A percentile compares a stretch with the other conserved stretches of the same genome.
Conservation (phyloP, 2,888 invertebrate genomes). For the Leptopilina syphax region DNA sequence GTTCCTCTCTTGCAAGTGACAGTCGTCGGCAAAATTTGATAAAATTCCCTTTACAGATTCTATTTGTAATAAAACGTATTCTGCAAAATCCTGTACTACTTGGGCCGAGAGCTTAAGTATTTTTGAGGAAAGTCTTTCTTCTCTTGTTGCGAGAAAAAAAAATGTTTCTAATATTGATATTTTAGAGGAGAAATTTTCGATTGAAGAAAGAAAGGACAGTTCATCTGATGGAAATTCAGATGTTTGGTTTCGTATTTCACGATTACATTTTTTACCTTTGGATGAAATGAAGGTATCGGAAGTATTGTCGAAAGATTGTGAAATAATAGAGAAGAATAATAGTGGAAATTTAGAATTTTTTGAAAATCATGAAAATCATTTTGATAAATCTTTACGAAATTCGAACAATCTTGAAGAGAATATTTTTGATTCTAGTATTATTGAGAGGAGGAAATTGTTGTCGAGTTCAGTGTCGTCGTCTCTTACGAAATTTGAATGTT, state of each 20-base stretch:
- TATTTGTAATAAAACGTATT: conserved; percentile 17
- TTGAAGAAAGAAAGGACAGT: neutral
- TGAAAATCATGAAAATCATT: conserved; percentile 2
- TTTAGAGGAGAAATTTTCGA: neutral
- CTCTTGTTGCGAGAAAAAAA: neutral
- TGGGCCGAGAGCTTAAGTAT: conserved; percentile 3
- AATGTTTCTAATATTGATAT: no score
- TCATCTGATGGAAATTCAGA: neutral
- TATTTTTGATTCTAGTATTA: neutral
- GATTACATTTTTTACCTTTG: conserved; percentile 16
- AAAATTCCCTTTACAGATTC: neutral
- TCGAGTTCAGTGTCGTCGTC: conserved; percentile 9
- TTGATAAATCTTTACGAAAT: neutral
- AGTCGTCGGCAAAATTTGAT: conserved; percentile 43
- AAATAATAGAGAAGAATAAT: neutral
- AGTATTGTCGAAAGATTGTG: neutral
- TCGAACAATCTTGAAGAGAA: neutral
- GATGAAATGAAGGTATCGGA: neutral
- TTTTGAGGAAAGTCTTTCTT: neutral
- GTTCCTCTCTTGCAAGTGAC: conserved; percentile 70
- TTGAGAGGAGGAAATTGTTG: neutral
- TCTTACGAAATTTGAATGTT: conserved; percentile 1
- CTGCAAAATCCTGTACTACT: conserved; percentile 2
- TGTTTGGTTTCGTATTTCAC: conserved; percentile 19
- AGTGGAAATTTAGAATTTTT: neutral